Evolutionary conservation across 2,888 invertebrate species (phyloP), one percentile per base, ranked within the genome.

Genomic region (Dryococelus australis): DNA sequence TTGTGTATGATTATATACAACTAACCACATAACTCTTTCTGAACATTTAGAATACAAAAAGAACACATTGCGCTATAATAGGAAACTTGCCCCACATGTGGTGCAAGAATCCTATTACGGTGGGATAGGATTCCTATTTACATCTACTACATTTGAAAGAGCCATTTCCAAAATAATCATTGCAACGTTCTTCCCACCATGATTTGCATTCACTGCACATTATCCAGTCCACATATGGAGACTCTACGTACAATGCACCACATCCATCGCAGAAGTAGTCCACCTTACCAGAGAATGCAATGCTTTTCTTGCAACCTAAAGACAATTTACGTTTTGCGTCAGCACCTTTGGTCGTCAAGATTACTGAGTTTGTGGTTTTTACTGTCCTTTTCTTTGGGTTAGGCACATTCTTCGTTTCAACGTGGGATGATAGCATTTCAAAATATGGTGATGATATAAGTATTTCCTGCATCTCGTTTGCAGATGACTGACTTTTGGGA

Each of bases 1-100:
- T n/a, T n/a, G n/a, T n/a, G n/a, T n/a, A n/a, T n/a, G n/a, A n/a
- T n/a, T n/a, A n/a, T n/a, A n/a, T n/a, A n/a, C n/a, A n/a, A n/a
- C n/a, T n/a, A n/a, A n/a, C n/a, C n/a, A n/a, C n/a, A n/a, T n/a
- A n/a, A n/a, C n/a, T n/a, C n/a, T n/a, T n/a, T n/a, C n/a, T n/a
- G n/a, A n/a, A n/a, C n/a, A n/a, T n/a, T n/a, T n/a, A n/a, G n/a
- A n/a, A n/a, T n/a, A n/a, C n/a, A n/a, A n/a, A n/a, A n/a, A n/a
- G n/a, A n/a, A n/a, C n/a, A n/a, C n/a, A n/a, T n/a, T n/a, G n/a
- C n/a, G n/a, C n/a, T 24, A 65, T 20, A 65, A 12, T 65, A 65
- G 65, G 65, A 16, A 65, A 65, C 65, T 65, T 65, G 65, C 65
- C 65, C 65, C 65, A 65, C 65, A 65, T 65, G 65, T 65, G 65